phyloP scores from a whole-genome alignment of 1,140 invertebrate species.

The Ptiloglossa arizonensis region DNA sequence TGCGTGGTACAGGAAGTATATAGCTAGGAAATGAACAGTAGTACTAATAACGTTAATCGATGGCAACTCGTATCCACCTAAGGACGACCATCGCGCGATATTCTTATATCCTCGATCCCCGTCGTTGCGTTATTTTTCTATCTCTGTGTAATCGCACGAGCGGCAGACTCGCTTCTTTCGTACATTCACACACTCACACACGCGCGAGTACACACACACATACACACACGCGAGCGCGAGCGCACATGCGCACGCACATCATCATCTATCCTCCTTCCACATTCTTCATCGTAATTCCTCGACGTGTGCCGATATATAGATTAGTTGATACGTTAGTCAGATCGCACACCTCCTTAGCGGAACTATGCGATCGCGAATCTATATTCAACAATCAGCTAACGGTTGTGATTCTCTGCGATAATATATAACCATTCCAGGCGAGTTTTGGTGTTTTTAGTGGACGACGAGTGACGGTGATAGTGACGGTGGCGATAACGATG shows the following conservation, averaged over 20 bases:
- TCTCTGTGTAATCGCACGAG: conserved; percentile 60
- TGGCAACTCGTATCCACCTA: conserved; percentile 71
- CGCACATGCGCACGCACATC: conserved; percentile 27
- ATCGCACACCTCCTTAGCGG: conserved; percentile 10
- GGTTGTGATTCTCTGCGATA: conserved; percentile 38
- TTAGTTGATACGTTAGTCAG: conserved; percentile 24
- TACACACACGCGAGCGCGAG: conserved; percentile 3
- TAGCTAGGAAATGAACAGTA: conserved; percentile 73
- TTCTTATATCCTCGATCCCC: conserved; percentile 53
- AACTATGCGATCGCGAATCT: conserved; percentile 41
- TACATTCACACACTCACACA: conserved; percentile 17
- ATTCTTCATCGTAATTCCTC: conserved; percentile 14
- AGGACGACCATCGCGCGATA: conserved; percentile 61
- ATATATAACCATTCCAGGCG: conserved; percentile 52
- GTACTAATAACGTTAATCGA: conserved; percentile 73
- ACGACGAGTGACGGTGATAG: conserved; percentile 40
- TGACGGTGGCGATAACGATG: conserved; percentile 32
- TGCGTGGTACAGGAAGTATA: neutral
- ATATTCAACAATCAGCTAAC: conserved; percentile 44
- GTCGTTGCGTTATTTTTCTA: conserved; percentile 50
- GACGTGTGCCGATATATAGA: conserved; percentile 15
- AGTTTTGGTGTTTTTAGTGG: conserved; percentile 56
- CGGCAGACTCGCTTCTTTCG: conserved; percentile 51
- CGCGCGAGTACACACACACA: conserved; percentile 19
- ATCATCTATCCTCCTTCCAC: conserved; percentile 32